A percentile compares a stretch with the other conserved stretches of the same genome.
These are phyloP conservation scores for Eriocheir sinensis DNA, from an alignment of 1,140 invertebrate genomes.

Conservation along the genomic window DNA sequence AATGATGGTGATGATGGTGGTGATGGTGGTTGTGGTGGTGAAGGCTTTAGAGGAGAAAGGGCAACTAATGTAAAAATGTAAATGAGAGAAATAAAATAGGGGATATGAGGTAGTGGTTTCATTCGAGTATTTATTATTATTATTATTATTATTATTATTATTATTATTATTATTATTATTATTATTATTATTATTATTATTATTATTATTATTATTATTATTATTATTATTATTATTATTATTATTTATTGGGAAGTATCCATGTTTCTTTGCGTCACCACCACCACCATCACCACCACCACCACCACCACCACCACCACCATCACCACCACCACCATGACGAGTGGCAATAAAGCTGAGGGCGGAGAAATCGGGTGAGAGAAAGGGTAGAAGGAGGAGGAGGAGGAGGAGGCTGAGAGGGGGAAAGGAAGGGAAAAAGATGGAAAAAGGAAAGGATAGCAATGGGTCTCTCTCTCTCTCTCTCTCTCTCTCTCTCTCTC, in stretches of 20 bases:
- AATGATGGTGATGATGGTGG: no score
- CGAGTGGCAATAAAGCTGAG: neutral
- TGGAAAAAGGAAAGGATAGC: neutral
- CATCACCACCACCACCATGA: neutral
- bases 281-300: neutral
- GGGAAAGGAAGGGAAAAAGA: neutral
- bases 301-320: neutral
- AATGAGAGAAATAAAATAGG: no score
- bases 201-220: slow-evolving; percentile 39
- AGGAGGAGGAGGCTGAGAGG: neutral
- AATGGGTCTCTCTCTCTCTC: neutral
- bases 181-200: neutral
- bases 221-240: slow-evolving; percentile 12
- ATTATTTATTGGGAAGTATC: slow-evolving; percentile 6
- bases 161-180: neutral
- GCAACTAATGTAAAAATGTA: no score
- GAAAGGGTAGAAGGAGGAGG: neutral
- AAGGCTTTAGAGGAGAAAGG: no score
- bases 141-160: no score
- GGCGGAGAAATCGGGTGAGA: neutral
- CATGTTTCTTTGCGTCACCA: neutral
- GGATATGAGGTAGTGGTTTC: no score
- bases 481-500: neutral
- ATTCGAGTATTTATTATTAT: no score
- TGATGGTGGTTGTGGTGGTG: no score